Evolutionary conservation across 2,113 vertebrate species (phyloP).

Genomic region (Antigone vipio): DNA sequence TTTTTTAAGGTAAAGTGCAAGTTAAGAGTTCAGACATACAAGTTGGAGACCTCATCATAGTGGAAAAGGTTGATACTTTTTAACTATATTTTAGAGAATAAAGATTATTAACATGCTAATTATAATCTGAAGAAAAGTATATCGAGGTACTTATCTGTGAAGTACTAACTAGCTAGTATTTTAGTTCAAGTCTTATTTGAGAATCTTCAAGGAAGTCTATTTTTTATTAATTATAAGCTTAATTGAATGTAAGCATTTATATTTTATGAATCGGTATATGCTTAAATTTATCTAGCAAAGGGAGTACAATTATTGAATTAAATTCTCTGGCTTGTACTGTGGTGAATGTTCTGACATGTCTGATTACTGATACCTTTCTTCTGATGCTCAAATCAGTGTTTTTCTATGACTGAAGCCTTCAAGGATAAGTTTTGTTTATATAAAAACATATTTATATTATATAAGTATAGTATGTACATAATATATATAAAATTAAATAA

Average conservation of each 20-base stretch:
- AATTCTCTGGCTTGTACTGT: neutral
- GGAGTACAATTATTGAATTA: neutral
- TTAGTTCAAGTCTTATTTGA: neutral
- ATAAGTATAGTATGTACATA: neutral
- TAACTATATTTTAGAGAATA: constrained; percentile 61
- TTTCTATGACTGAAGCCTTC: neutral
- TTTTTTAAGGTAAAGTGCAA: constrained; percentile 89
- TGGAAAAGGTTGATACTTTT: constrained; percentile 90
- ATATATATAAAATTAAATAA: neutral
- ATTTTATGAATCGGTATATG: neutral
- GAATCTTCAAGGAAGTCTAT: neutral
- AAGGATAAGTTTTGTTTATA: neutral
- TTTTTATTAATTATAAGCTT: neutral
- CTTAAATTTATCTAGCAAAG: neutral
- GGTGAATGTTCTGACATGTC: neutral
- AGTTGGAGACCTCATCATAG: constrained; percentile 97
- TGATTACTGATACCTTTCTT: neutral
- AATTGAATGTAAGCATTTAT: neutral
- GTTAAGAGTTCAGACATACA: constrained; percentile 98
- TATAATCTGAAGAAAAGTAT: constrained; percentile 35
- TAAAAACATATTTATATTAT: neutral
- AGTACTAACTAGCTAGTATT: constrained; percentile 1
- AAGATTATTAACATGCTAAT: constrained; percentile 22
- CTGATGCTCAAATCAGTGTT: neutral
- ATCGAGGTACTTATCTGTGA: constrained; percentile 19